Evolutionary conservation across 2,888 invertebrate genomes (phyloP).

Genomic region (Phorcus lineatus): DNA sequence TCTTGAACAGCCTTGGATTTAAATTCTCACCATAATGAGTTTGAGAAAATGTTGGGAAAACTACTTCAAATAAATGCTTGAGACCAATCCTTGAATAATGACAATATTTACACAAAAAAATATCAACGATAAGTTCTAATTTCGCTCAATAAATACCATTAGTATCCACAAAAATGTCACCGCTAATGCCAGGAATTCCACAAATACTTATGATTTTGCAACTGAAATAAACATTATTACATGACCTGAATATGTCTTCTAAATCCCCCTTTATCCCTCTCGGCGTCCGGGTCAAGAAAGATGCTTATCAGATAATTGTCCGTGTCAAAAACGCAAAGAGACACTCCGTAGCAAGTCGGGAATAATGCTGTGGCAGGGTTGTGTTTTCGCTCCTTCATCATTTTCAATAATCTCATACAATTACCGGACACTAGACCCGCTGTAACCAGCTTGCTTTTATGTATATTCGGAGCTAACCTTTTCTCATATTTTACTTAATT

Average conservation of each 20-base stretch:
- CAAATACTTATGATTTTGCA: background rate
- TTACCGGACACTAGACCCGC: background rate
- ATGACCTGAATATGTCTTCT: background rate
- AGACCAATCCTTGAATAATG: too few species aligned
- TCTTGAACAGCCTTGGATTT: too few species aligned
- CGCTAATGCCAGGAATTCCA: background rate
- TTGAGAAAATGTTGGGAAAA: too few species aligned
- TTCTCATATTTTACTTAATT: background rate
- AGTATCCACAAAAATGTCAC: too few species aligned
- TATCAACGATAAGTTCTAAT: too few species aligned
- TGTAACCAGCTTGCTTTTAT: background rate
- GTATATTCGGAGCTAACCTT: background rate
- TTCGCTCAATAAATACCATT: too few species aligned
- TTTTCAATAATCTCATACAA: background rate
- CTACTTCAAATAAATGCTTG: too few species aligned
- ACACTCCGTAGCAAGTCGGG: background rate
- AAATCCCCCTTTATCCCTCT: background rate
- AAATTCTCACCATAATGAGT: too few species aligned
- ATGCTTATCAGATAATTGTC: background rate
- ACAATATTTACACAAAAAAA: too few species aligned
- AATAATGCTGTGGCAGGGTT: background rate
- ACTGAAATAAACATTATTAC: background rate
- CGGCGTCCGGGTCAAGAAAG: background rate
- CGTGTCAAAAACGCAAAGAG: background rate
- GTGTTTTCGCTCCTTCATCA: background rate